These are phyloP conservation scores for Meteorus sp. DNA, from an alignment of 1,140 invertebrate species.

Conservation along the genomic window DNA sequence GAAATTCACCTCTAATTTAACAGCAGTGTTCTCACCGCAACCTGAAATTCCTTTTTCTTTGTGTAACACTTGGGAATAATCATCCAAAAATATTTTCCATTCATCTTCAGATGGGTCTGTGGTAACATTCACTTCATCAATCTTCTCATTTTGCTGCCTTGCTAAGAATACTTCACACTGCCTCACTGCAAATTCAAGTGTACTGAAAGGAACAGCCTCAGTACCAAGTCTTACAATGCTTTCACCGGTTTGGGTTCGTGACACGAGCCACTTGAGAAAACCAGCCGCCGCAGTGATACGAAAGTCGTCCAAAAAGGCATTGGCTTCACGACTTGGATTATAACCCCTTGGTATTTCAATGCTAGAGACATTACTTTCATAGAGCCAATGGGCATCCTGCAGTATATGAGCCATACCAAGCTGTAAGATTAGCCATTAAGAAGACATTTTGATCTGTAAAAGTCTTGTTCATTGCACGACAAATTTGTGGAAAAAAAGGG, in stretches of 20 bases:
- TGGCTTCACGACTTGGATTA: constrained; percentile 59
- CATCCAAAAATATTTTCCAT: constrained; percentile 57
- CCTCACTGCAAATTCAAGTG: constrained; percentile 60
- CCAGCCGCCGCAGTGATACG: constrained; percentile 65
- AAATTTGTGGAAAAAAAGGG: background rate
- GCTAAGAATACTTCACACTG: constrained; percentile 61
- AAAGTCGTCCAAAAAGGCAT: constrained; percentile 67
- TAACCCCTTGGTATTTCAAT: constrained; percentile 70
- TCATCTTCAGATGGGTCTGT: constrained; percentile 54
- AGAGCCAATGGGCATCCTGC: constrained; percentile 66
- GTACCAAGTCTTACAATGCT: constrained; percentile 27
- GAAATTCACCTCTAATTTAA: constrained; percentile 31
- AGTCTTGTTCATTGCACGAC: too few relatives aligned
- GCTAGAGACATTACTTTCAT: constrained; percentile 61
- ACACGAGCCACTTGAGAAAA: constrained; percentile 62
- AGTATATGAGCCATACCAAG: constrained; percentile 65
- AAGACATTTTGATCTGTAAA: too few relatives aligned
- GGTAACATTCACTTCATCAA: constrained; percentile 51
- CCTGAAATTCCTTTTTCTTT: constrained; percentile 22
- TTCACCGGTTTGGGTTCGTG: constrained; percentile 40
- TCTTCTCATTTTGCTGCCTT: constrained; percentile 59
- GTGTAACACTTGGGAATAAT: constrained; percentile 57
- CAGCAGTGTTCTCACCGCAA: constrained; percentile 12
- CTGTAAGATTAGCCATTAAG: too few relatives aligned
- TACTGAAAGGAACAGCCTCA: constrained; percentile 46